A percentile compares a stretch with the other conserved stretches of the same genome.
Evolutionary conservation across 2,113 vertebrate genomes (phyloP).

Genomic region (Odontophorus gujanensis): DNA sequence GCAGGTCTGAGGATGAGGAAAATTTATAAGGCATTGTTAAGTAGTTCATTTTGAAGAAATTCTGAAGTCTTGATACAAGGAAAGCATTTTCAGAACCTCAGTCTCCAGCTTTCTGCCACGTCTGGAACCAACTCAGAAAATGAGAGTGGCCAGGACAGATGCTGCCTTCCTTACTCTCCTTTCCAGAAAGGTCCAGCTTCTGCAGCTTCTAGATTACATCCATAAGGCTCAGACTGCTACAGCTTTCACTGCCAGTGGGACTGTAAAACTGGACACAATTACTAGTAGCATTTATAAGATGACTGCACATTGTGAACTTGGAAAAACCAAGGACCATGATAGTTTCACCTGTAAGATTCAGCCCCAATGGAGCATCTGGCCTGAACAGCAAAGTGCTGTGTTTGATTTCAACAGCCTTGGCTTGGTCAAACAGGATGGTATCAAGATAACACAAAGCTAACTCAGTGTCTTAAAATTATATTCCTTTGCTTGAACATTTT

Average conservation of each 20-base stretch:
- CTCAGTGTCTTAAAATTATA: neutral
- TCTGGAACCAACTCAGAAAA: neutral
- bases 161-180: neutral
- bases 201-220: neutral
- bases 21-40: constrained; percentile 46
- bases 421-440: neutral
- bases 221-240: neutral
- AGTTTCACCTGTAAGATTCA: neutral
- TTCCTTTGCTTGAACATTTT: neutral
- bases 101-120: neutral
- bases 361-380: neutral
- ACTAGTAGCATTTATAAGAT: neutral
- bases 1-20: constrained; percentile 12
- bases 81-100: neutral
- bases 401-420: neutral
- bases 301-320: neutral
- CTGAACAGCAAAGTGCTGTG: neutral
- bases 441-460: neutral
- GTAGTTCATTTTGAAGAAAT: constrained; percentile 14
- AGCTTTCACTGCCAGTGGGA: neutral
- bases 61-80: neutral
- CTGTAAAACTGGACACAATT: neutral
- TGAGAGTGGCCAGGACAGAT: neutral
- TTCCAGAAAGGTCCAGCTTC: neutral
- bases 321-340: neutral